phyloP scores from a whole-genome alignment of 2,797 vertebrate species.

The Bovichtus diacanthus region DNA sequence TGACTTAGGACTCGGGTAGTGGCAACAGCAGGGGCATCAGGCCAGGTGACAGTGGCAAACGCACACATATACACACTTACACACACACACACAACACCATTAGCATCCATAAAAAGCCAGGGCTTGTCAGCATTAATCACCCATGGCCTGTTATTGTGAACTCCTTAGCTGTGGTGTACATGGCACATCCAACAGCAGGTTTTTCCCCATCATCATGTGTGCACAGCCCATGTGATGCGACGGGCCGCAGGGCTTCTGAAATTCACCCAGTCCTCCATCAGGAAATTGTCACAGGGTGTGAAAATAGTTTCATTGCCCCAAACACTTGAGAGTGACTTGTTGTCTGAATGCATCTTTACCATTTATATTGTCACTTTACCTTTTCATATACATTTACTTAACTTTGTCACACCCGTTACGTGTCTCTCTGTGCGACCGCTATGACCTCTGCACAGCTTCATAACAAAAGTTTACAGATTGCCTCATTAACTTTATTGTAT shows the following conservation, averaged over 20 bases:
- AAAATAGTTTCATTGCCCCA: neutral
- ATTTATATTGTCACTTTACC: neutral
- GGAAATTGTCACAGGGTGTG: neutral
- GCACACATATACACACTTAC: conserved; percentile 15
- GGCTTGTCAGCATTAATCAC: conserved; percentile 83
- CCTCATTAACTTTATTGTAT: too few species aligned
- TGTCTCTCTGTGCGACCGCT: too few species aligned
- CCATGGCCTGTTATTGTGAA: conserved; percentile 61
- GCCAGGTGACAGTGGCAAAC: conserved; percentile 64
- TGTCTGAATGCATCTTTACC: neutral
- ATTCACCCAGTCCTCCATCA: neutral
- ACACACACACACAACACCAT: conserved; percentile 61
- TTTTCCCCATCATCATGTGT: conserved; percentile 43
- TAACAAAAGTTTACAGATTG: too few species aligned
- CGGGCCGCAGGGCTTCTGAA: neutral
- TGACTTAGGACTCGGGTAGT: conserved; percentile 51
- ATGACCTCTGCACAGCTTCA: too few species aligned
- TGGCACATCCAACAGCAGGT: conserved; percentile 52
- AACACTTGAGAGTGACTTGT: neutral
- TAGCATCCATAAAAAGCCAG: conserved; percentile 77
- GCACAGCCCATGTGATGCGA: conserved; percentile 22
- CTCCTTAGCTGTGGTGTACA: conserved; percentile 66
- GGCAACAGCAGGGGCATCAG: conserved; percentile 60
- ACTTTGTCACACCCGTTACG: too few species aligned
- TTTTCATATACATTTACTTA: too few species aligned